Evolutionary conservation across 1,140 invertebrate species (phyloP), one percentile per base, ranked within the genome.

Genomic region (Sitophilus oryzae): DNA sequence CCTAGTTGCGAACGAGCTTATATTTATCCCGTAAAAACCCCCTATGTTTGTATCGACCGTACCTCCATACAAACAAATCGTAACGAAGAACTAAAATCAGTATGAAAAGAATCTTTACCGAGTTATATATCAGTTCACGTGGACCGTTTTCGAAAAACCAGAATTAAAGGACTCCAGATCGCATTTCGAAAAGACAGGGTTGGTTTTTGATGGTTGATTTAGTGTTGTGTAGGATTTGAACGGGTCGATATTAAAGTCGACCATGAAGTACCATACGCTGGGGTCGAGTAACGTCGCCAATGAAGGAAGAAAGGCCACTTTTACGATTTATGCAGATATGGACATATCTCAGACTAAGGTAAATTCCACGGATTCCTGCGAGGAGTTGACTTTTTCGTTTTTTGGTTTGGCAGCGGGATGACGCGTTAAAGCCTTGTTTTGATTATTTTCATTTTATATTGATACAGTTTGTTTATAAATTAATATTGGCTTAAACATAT

Each of bases 211-310:
- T 30, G 5, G 25, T 30, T 30, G 25, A 30, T 30, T 30, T 5
- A n/a, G n/a, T n/a, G n/a, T n/a, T n/a, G n/a, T n/a, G n/a, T n/a
- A n/a, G n/a, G 5, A 11, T 30, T 30, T 30, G 25, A 30, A 11
- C 11, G 25, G 5, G 25, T 30, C 11, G 25, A 30, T 30, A 6
- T 30, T 11, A n/a, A n/a, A n/a, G n/a, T n/a, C n/a, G n/a, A 40
- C 38, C 40, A 78, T 78, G 76, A 78, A 77, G 72, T 77, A 77
- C 67, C 76, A 76, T 45, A 76, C 76, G 22, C 74, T 76, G 5
- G 43, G 60, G 22, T 74, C 73, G 42, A 75, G 74, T 47, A 76
- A 73, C 59, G 68, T 77, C 58, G 73, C 74, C 62, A 74, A 73
- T 65, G 76, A 77, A 66, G 76, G 74, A 59, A 76, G 74, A 58